These are phyloP conservation scores for Steinernema scapterisci DNA, from an alignment of 2,888 invertebrate genomes.

Conservation along the genomic window DNA sequence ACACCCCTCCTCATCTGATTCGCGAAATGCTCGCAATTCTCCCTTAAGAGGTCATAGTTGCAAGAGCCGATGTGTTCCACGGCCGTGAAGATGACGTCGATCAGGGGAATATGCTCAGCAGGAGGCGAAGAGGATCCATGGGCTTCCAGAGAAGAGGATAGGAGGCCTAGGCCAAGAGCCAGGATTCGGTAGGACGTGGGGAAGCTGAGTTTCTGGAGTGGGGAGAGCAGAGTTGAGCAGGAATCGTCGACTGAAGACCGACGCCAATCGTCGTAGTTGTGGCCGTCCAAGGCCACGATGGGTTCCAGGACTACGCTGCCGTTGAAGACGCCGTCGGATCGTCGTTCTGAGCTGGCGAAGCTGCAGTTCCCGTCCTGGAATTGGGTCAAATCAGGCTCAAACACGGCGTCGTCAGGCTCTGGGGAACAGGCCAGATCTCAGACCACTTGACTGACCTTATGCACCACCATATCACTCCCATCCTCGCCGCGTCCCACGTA, in stretches of 20 bases:
- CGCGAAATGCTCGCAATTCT: conserved; percentile 20
- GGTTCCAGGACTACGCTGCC: background rate
- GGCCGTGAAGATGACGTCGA: conserved; percentile 8
- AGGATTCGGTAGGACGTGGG: background rate
- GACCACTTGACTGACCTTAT: background rate
- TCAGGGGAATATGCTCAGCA: background rate
- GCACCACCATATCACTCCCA: background rate
- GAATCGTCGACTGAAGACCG: background rate
- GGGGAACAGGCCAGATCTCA: background rate
- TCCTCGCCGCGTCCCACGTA: background rate
- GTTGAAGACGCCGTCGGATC: background rate
- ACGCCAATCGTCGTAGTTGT: conserved; percentile 3
- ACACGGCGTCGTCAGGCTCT: background rate
- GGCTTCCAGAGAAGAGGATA: background rate
- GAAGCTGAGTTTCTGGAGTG: background rate
- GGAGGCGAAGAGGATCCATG: background rate
- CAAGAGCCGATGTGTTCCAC: background rate
- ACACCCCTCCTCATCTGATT: conserved; percentile 1
- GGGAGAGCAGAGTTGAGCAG: background rate
- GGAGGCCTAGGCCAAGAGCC: background rate
- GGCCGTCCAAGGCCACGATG: background rate
- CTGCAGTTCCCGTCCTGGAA: background rate
- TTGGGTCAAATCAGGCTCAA: background rate
- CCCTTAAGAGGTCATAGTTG: conserved; percentile 1
- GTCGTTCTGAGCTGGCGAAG: background rate